Evolutionary conservation across 2,797 vertebrate species (phyloP).

Genomic region (Sciaenops ocellatus): DNA sequence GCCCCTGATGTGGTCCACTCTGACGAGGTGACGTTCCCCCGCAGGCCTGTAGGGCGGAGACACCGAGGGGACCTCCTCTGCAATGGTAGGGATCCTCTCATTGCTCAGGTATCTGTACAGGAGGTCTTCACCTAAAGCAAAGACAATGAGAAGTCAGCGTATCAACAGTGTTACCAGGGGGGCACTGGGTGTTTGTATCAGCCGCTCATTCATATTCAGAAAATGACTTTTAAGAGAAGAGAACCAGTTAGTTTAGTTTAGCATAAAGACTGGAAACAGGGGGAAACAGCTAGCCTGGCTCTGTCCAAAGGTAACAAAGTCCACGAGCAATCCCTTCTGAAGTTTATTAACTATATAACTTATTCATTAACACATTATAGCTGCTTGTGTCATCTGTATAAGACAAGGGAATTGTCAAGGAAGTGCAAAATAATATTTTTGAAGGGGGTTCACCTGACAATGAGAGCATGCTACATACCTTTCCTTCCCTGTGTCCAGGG

Average conservation of each 20-base stretch:
- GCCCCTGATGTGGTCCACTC: slow-evolving; percentile 91
- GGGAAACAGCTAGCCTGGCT: no score
- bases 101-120: slow-evolving; percentile 95
- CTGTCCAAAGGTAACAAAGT: no score
- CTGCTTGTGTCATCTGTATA: no score
- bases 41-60: slow-evolving; percentile 83
- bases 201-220: no score
- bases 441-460: background rate
- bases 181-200: background rate
- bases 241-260: no score
- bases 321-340: no score
- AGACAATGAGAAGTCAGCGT: background rate
- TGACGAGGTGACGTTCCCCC: slow-evolving; percentile 87
- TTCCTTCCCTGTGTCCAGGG: slow-evolving; percentile 90
- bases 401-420: no score
- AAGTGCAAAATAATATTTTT: no score
- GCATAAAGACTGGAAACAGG: no score
- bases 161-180: background rate
- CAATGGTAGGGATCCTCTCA: slow-evolving; percentile 92
- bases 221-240: no score
- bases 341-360: no score
- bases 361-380: no score
- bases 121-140: slow-evolving; percentile 87
- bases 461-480: slow-evolving; percentile 75
- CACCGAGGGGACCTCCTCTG: slow-evolving; percentile 86